Conservation (phyloP, 2,797 vertebrate species). For the Psittacula derbiana region DNA sequence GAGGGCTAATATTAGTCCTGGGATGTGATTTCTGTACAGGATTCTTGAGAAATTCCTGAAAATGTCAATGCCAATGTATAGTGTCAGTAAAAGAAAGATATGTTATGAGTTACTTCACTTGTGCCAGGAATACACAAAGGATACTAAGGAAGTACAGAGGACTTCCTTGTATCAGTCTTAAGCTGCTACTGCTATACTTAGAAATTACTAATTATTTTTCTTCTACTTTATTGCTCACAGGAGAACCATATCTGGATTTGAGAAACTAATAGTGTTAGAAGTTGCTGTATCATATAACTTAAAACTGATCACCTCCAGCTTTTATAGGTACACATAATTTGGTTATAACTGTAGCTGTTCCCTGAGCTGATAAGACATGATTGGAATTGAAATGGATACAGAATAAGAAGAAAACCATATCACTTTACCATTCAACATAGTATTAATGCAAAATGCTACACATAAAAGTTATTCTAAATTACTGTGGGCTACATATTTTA, state of each 20-base stretch:
- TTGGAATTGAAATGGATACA: background rate
- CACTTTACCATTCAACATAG: background rate
- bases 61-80: background rate
- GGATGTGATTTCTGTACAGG: background rate
- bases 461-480: background rate
- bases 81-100: background rate
- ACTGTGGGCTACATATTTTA: background rate
- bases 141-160: background rate
- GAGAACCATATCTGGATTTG: background rate
- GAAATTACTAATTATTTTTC: background rate
- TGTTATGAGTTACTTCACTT: background rate
- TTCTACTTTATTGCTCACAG: background rate
- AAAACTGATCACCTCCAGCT: background rate
- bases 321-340: background rate
- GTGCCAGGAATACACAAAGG: background rate
- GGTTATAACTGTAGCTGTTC: background rate
- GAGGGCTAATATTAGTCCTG: background rate
- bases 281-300: background rate
- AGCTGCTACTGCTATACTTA: background rate
- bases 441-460: background rate
- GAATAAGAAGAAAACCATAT: background rate
- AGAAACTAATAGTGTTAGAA: background rate
- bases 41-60: background rate
- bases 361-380: background rate
- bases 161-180: background rate